A percentile compares a stretch with the other conserved stretches of the same genome.
phyloP scores from a whole-genome alignment of 1,140 invertebrate species.

The Drosophila persimilis region DNA sequence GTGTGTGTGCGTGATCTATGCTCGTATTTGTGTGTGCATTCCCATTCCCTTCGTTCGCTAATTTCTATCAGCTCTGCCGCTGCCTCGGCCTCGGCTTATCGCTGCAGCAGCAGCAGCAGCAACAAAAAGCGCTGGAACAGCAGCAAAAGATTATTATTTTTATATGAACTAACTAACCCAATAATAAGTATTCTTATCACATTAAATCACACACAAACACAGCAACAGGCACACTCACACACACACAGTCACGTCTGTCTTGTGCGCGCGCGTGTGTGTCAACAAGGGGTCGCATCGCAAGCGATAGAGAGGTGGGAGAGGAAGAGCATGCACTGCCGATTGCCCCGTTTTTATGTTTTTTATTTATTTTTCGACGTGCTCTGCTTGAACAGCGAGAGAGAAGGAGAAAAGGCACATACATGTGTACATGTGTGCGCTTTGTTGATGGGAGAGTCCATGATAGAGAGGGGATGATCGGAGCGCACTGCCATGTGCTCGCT shows the following conservation, averaged over 20 bases:
- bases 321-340: slow-evolving; percentile 5
- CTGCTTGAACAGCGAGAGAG: slow-evolving; percentile 19
- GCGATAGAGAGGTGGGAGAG: not conserved
- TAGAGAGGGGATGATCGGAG: slow-evolving; percentile 3
- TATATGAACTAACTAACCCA: slow-evolving; percentile 80
- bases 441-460: slow-evolving; percentile 13
- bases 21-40: slow-evolving; percentile 9
- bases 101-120: slow-evolving; percentile 23
- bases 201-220: slow-evolving; percentile 64
- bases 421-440: slow-evolving; percentile 33
- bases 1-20: not conserved
- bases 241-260: slow-evolving; percentile 30
- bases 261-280: slow-evolving; percentile 42
- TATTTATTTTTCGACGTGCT: slow-evolving; percentile 37
- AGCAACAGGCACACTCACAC: slow-evolving; percentile 10
- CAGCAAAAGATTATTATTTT: slow-evolving; percentile 59
- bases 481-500: slow-evolving; percentile 46
- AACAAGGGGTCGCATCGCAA: slow-evolving; percentile 50
- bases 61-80: slow-evolving; percentile 28
- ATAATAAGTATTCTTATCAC: slow-evolving; percentile 80
- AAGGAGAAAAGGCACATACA: slow-evolving; percentile 36
- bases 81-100: slow-evolving; percentile 45
- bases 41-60: slow-evolving; percentile 13
- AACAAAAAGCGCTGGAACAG: slow-evolving; percentile 33
- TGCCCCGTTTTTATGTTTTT: slow-evolving; percentile 12